Conservation (phyloP, 2,113 vertebrate species). For the Phylloscopus trochilus region DNA sequence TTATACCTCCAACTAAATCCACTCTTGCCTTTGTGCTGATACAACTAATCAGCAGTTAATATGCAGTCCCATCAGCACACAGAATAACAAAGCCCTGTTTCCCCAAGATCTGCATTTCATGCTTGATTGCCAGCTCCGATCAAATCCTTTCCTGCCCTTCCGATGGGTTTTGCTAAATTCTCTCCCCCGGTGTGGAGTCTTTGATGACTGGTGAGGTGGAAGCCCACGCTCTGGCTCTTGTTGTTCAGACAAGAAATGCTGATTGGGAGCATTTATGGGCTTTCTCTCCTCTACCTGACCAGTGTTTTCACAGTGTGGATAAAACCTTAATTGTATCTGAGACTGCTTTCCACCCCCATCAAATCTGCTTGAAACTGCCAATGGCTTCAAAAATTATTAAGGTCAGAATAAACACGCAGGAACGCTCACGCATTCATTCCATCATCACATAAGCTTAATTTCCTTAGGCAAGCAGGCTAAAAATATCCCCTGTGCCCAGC, state of each 20-base stretch:
- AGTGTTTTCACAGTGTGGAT: background rate
- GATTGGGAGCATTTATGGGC: background rate
- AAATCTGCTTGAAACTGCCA: background rate
- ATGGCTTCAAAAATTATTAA: slow-evolving; percentile 15
- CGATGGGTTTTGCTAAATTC: background rate
- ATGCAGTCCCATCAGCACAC: slow-evolving; percentile 9
- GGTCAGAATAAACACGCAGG: slow-evolving; percentile 47
- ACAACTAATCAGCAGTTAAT: slow-evolving; percentile 39
- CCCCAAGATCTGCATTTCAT: slow-evolving; percentile 36
- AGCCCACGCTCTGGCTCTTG: background rate
- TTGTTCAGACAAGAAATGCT: background rate
- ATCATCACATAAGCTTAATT: slow-evolving; percentile 48
- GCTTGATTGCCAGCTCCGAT: background rate
- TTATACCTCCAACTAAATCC: background rate
- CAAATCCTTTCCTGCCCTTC: background rate
- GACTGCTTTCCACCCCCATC: background rate
- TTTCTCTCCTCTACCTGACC: background rate
- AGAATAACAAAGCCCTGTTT: slow-evolving; percentile 14
- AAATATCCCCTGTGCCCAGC: background rate
- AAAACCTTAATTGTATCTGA: background rate
- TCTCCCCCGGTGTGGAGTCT: background rate
- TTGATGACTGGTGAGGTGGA: background rate
- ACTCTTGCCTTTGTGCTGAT: background rate
- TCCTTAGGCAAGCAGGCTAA: slow-evolving; percentile 40
- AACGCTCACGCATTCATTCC: background rate